Percentiles rank a stretch among this genome's conserved stretches.
Conservation (phyloP, 2,113 vertebrate species). For the Balaeniceps rex region DNA sequence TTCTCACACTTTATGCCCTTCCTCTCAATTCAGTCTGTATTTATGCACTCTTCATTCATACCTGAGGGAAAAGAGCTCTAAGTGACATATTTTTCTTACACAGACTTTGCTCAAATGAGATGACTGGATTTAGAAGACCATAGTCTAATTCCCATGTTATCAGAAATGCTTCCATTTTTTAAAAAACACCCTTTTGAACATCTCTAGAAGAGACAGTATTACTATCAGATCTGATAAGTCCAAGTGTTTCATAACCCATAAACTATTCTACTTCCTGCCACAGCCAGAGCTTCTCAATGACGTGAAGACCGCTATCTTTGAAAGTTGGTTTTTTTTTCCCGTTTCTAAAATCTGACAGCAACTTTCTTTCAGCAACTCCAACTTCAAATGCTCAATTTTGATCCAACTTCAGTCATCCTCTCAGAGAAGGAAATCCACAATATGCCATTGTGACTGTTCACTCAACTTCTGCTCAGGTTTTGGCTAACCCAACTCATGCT, state of each 20-base stretch:
- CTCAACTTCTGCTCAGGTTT: not conserved
- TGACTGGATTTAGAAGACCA: not conserved
- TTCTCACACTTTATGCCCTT: not conserved
- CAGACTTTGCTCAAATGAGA: not conserved
- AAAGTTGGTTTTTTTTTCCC: not conserved
- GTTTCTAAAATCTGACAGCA: not conserved
- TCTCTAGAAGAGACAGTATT: not conserved
- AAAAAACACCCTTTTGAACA: not conserved
- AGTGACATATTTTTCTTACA: not conserved
- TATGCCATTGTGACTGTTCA: not conserved
- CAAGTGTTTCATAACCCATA: not conserved
- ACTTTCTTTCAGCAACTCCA: not conserved
- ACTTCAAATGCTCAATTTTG: not conserved
- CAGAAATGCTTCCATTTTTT: not conserved
- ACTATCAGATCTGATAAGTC: not conserved
- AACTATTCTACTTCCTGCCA: not conserved
- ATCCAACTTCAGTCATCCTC: not conserved
- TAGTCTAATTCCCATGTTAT: not conserved
- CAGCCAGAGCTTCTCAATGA: not conserved
- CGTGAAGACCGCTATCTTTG: not conserved
- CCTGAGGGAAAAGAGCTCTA: not conserved
- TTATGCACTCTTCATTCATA: not conserved
- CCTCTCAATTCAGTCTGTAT: not conserved
- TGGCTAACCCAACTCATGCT: not conserved
- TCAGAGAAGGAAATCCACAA: not conserved